A percentile compares a stretch with the other conserved stretches of the same genome.
Conservation (phyloP, 2,797 vertebrate species). For the Calcarius lapponicus region DNA sequence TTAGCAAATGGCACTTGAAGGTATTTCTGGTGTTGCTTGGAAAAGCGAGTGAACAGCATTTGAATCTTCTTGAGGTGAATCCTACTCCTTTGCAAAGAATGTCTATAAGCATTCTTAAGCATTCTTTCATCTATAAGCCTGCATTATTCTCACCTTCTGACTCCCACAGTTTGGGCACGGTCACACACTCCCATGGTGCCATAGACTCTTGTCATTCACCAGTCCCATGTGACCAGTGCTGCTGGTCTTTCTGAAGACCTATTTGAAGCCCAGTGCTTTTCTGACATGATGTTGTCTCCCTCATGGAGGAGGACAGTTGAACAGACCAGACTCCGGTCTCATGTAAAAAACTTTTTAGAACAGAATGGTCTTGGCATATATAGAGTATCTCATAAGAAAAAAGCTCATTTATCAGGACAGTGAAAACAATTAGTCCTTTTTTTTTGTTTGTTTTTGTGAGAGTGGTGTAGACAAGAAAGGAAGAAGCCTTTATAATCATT, state of each 20-base stretch:
- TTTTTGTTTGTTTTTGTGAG: background rate
- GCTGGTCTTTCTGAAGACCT: background rate
- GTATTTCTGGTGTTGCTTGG: background rate
- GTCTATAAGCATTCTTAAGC: background rate
- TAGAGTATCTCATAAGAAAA: background rate
- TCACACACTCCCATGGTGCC: accelerated
- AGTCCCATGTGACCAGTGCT: background rate
- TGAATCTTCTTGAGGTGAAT: background rate
- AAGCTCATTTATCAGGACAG: background rate
- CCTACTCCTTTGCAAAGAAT: background rate
- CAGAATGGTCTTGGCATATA: background rate
- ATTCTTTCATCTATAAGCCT: no score
- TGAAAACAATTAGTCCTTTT: background rate
- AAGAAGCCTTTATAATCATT: background rate
- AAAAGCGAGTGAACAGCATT: background rate
- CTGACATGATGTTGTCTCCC: background rate
- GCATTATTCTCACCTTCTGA: background rate
- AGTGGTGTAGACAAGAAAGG: background rate
- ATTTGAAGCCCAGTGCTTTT: background rate
- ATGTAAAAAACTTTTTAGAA: background rate
- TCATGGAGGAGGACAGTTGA: background rate
- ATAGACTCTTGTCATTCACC: background rate
- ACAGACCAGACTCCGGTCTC: background rate
- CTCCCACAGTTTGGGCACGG: background rate
- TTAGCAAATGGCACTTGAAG: background rate